Evolutionary conservation across 2,888 invertebrate genomes (phyloP), one percentile per base, ranked within the genome.

Genomic region (Aethes cnicana): DNA sequence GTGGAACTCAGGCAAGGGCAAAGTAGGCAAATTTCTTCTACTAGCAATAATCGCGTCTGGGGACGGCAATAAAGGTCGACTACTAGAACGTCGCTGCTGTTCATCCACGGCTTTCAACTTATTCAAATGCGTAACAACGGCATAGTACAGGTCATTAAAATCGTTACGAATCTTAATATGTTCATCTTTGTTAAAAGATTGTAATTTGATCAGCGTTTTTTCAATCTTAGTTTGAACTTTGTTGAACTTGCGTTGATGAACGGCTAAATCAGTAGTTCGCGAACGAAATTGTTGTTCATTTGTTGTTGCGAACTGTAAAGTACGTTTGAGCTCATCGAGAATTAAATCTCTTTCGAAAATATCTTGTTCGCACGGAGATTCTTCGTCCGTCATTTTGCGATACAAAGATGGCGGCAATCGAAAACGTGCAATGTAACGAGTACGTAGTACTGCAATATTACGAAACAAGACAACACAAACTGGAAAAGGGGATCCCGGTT

Each of bases 281-380:
- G 35, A 35, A 6, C 35, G 35, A 18, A 35, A 35, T 9, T 35
- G 35, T 35, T 35, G 35, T 18, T 18, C n/a, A n/a, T 35, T 11
- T 4, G 35, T 18, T 3, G 16, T 11, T 14, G 35, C 35, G 17
- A 35, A 11, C 9, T 8, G 8, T 8, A 35, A 2, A n/a, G 11
- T 18, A 18, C 35, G 35, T 35, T 18, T 35, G 9, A 18, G 18
- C n/a, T 33, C 33, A n/a, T 33, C 18, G 8, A 33, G 18, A 18
- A 35, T 35, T n/a, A 35, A 18, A 18, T 35, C 35, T 14, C 35
- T 35, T 35, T 35, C 35, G 18, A 35, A 35, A 18, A 18, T 35
- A 35, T 35, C 35, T 18, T 18, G 35, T 9, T 30, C 14, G 4
- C 30, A 30, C 5, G 14, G 30, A n/a, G n/a, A n/a, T n/a, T n/a